Conservation (phyloP, 2,113 vertebrate genomes). For the Atractosteus spatula region DNA sequence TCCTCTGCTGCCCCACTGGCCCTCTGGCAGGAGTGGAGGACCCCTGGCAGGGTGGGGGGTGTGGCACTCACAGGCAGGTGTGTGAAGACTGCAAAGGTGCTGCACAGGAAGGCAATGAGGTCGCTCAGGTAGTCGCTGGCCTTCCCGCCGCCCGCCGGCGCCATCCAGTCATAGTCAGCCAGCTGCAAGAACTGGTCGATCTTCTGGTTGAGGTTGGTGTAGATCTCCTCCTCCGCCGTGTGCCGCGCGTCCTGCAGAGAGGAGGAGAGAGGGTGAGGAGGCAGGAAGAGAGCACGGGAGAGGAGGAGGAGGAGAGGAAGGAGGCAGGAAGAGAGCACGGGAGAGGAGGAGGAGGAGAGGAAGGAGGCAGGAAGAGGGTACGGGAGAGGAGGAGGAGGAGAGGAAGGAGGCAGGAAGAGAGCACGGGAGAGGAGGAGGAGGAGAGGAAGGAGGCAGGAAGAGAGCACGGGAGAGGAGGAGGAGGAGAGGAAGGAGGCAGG, state of each 20-base stretch:
- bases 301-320: too few relatives aligned
- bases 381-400: not conserved
- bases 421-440: not conserved
- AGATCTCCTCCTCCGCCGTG: slow-evolving; percentile 95
- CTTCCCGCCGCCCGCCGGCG: slow-evolving; percentile 59
- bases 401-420: not conserved
- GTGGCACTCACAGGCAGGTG: slow-evolving; percentile 86
- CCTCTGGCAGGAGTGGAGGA: not conserved
- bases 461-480: not conserved
- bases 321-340: not conserved
- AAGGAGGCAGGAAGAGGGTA: not conserved
- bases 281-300: accelerated
- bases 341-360: not conserved
- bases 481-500: not conserved
- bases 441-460: not conserved
- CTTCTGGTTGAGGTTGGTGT: slow-evolving; percentile 94
- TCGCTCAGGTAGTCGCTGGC: slow-evolving; percentile 90
- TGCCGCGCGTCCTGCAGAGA: slow-evolving; percentile 86
- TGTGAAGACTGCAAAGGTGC: slow-evolving; percentile 94
- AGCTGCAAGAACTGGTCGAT: slow-evolving; percentile 98
- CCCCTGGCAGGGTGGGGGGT: too few relatives aligned
- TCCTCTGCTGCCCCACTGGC: too few relatives aligned
- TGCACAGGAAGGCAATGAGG: slow-evolving; percentile 89
- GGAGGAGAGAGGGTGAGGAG: not conserved
- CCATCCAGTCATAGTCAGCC: slow-evolving; percentile 92